Conservation (phyloP, 2,888 invertebrate species). For the Gisinianus flammeolus region DNA sequence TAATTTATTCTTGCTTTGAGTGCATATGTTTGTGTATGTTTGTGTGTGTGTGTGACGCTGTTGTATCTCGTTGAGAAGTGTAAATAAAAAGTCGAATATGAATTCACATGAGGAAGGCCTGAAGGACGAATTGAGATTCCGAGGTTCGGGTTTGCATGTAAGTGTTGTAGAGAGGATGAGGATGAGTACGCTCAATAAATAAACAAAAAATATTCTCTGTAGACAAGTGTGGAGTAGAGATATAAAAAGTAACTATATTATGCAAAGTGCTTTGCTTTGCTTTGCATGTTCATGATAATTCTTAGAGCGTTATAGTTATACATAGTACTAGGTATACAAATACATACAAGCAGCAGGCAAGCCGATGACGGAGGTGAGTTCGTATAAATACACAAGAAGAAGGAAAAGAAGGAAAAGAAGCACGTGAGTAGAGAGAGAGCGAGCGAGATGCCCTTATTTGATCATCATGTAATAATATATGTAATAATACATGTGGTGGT, state of each 20-base stretch:
- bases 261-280: not conserved
- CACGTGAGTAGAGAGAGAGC: not conserved
- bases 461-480: constrained; percentile 11
- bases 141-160: constrained; percentile 31
- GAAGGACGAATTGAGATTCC: constrained; percentile 19
- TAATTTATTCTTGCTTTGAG: not conserved
- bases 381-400: no score
- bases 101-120: constrained; percentile 18
- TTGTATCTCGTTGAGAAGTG: not conserved
- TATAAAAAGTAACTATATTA: no score
- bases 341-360: not conserved
- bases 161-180: no score
- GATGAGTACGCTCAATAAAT: no score
- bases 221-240: no score
- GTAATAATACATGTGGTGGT: not conserved
- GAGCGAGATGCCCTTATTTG: constrained; percentile 19
- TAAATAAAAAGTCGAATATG: not conserved
- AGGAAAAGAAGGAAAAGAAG: no score
- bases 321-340: not conserved
- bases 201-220: no score
- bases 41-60: not conserved
- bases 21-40: not conserved
- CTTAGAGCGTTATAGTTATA: constrained; percentile 4
- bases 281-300: constrained; percentile 19
- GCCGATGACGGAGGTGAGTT: not conserved